Evolutionary conservation across 2,113 vertebrate species (phyloP).

Genomic region (Sinocyclocheilus anophthalmus): DNA sequence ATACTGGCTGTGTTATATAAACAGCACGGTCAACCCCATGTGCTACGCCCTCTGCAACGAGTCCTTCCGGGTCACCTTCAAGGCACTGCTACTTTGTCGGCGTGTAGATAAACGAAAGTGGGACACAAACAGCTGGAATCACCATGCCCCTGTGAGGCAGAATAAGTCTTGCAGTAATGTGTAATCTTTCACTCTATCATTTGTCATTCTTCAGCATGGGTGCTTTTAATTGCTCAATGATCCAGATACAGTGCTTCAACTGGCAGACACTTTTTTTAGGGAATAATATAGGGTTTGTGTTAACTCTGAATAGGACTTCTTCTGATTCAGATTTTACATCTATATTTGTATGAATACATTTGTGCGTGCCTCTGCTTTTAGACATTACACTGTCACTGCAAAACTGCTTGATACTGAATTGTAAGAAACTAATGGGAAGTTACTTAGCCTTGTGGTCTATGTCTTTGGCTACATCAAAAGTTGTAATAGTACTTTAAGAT

Average conservation of each 20-base stretch:
- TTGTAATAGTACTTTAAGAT: not conserved
- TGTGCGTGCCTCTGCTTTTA: not conserved
- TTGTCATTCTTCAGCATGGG: not conserved
- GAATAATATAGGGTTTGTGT: not conserved
- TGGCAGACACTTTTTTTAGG: not conserved
- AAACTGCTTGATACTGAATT: slow-evolving; percentile 1
- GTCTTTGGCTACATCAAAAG: not conserved
- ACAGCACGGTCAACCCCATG: slow-evolving; percentile 83
- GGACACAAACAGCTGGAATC: slow-evolving; percentile 65
- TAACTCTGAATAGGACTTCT: not conserved
- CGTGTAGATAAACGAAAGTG: slow-evolving; percentile 67
- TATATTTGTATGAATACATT: not conserved
- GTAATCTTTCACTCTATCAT: slow-evolving; percentile 14
- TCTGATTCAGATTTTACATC: not conserved
- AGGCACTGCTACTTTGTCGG: slow-evolving; percentile 76
- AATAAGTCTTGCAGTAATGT: slow-evolving; percentile 50
- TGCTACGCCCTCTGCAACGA: slow-evolving; percentile 83
- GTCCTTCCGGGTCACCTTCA: slow-evolving; percentile 81
- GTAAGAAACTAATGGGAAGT: not conserved
- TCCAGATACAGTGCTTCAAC: not conserved
- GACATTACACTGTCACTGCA: not conserved
- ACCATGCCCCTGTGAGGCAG: slow-evolving; percentile 47
- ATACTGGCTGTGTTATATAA: slow-evolving; percentile 84
- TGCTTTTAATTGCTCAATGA: not conserved
- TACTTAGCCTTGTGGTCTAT: slow-evolving; percentile 9